Evolutionary conservation across 2,113 vertebrate genomes (phyloP), one percentile per base, ranked within the genome.

Genomic region (Ranitomeya variabilis): DNA sequence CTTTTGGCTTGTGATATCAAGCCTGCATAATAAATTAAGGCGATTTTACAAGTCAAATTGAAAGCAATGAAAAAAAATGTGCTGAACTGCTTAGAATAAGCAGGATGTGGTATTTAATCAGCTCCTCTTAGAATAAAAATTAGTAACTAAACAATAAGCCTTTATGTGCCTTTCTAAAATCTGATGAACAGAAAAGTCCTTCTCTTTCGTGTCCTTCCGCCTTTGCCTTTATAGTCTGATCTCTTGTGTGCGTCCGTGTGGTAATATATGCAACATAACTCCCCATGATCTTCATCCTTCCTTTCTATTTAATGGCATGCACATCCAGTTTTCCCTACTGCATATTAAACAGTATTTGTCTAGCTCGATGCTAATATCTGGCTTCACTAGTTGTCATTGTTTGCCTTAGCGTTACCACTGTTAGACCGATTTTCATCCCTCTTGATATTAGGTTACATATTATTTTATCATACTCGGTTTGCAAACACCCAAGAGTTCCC

Each of bases 1-100:
- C 57, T 81, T 81, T 81, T 62, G 57, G 80, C 80, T 37, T 64
- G 26, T 4, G 57, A 45, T 62, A 37, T 31, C n/a, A 19, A 62
- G 21, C 18, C 64, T 83, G 80, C 80, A 55, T 84, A 84, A 37
- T 26, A 66, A 60, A 54, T 89, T 37, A 66, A 83, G 45, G 51
- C n/a, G 71, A 13, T 77, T 89, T 89, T 89, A 83, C 69, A 87
- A 87, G 86, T 87, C 85, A 89, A 89, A 89, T 83, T 76, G 69
- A 67, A 84, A 89, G 80, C 11, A 21, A 52, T 89, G 81, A 74
- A 77, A 77, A 64, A 73, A 78, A 51, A 67, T 37, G 62, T 60
- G 64, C 57, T 54, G 69, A 54, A 31, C 71, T 89, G 37, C 57
- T 89, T 84, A 67, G 69, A 89, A 89, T 89, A 89, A 84, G 87